Percentiles rank a stretch among this genome's conserved stretches.
phyloP scores from a whole-genome alignment of 2,888 invertebrate genomes.

The Ceramica pisi region DNA sequence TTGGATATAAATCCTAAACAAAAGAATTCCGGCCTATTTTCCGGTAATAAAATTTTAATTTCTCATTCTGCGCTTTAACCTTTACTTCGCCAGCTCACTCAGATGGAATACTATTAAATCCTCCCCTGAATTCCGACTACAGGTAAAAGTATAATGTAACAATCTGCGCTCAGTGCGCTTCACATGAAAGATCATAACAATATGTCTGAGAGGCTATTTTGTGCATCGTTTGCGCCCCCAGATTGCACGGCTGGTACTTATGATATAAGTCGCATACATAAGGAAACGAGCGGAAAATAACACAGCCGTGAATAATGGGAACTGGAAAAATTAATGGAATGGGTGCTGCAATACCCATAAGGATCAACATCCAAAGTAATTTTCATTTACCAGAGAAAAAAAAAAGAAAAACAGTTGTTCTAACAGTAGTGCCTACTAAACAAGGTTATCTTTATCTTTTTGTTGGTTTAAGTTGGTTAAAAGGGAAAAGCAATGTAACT shows the following conservation, averaged over 20 bases:
- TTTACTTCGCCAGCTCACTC: no score
- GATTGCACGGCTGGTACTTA: not conserved
- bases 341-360: not conserved
- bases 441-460: no score
- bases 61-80: no score
- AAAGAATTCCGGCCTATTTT: no score
- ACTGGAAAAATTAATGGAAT: not conserved
- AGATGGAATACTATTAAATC: not conserved
- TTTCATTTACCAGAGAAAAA: not conserved
- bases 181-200: conserved; percentile 21
- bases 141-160: conserved; percentile 7
- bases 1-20: no score
- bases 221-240: conserved; percentile 28
- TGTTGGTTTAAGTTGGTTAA: no score
- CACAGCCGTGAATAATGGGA: not conserved
- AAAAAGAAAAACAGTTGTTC: not conserved
- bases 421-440: not conserved
- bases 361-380: not conserved
- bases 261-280: not conserved
- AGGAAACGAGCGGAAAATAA: not conserved
- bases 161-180: not conserved
- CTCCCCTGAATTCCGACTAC: not conserved
- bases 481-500: no score
- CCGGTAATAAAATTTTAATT: no score
- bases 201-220: conserved; percentile 28